Conservation (phyloP, 2,888 invertebrate genomes). For the Scaptomyza caliginosa region DNA sequence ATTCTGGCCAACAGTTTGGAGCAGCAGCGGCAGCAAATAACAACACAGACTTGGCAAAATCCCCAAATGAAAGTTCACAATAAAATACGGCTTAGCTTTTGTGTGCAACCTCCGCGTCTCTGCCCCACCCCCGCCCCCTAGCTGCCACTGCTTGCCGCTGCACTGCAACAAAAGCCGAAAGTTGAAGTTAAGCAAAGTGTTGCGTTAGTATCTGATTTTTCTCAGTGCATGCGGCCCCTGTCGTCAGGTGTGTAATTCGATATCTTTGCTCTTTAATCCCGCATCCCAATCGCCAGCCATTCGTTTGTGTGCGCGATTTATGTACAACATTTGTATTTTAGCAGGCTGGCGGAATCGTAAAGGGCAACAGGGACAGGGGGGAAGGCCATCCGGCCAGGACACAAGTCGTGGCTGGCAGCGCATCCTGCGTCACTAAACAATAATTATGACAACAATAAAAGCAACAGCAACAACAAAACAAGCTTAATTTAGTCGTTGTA, state of each 20-base stretch:
- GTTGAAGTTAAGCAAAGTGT: too few species aligned
- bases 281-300: slow-evolving; percentile 72
- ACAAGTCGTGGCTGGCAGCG: slow-evolving; percentile 40
- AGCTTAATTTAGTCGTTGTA: slow-evolving; percentile 29
- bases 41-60: slow-evolving; percentile 18
- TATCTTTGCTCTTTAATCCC: slow-evolving; percentile 82
- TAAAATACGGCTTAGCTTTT: slow-evolving; percentile 80
- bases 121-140: not conserved
- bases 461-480: slow-evolving; percentile 42
- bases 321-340: slow-evolving; percentile 75
- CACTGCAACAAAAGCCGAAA: not conserved
- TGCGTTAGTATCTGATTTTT: too few species aligned
- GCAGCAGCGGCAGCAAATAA: slow-evolving; percentile 9
- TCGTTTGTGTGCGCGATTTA: slow-evolving; percentile 79
- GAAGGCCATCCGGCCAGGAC: slow-evolving; percentile 51
- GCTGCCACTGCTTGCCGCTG: not conserved
- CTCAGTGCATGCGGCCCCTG: slow-evolving; percentile 21
- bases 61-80: slow-evolving; percentile 72
- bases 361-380: not conserved
- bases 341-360: slow-evolving; percentile 12
- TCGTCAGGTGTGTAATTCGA: slow-evolving; percentile 83
- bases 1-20: slow-evolving; percentile 13
- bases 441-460: slow-evolving; percentile 78
- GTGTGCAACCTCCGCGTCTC: slow-evolving; percentile 42
- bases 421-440: slow-evolving; percentile 79